A percentile compares a stretch with the other conserved stretches of the same genome.
phyloP scores from a whole-genome alignment of 2,888 invertebrate genomes.

The Linyphia triangularis region DNA sequence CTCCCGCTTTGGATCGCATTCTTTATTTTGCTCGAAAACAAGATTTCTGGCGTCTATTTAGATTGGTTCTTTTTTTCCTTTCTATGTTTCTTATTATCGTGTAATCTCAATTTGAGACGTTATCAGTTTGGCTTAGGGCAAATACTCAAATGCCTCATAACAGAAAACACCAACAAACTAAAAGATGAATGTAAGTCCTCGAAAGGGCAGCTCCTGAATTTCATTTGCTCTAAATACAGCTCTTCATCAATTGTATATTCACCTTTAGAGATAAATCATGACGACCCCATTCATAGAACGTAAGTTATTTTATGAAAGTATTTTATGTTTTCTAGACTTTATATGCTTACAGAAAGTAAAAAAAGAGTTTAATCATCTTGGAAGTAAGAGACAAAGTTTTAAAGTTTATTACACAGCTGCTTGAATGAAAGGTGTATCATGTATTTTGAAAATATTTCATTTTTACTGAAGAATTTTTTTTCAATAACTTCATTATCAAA shows the following conservation, averaged over 20 bases:
- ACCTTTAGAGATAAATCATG: background rate
- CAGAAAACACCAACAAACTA: background rate
- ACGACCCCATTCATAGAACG: background rate
- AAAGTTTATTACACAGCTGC: too few relatives aligned
- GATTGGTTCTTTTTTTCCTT: background rate
- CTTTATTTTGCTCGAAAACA: slow-evolving; percentile 37
- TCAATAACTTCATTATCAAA: too few relatives aligned
- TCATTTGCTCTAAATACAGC: background rate
- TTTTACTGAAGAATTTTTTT: too few relatives aligned
- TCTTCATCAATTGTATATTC: background rate
- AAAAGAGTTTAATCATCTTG: too few relatives aligned
- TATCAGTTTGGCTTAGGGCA: slow-evolving; percentile 39
- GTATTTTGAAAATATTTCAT: too few relatives aligned
- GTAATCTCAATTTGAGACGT: slow-evolving; percentile 2
- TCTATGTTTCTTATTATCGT: slow-evolving; percentile 2
- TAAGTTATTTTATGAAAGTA: background rate
- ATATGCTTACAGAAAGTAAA: too few relatives aligned
- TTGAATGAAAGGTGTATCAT: too few relatives aligned
- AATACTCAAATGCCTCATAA: slow-evolving; percentile 4
- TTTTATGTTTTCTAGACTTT: background rate
- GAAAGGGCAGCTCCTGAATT: background rate
- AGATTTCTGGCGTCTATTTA: slow-evolving; percentile 50
- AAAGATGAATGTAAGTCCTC: background rate
- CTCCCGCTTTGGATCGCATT: background rate
- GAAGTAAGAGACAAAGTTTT: too few relatives aligned